phyloP scores from a whole-genome alignment of 1,140 invertebrate species.

The Hormaphis cornu region DNA sequence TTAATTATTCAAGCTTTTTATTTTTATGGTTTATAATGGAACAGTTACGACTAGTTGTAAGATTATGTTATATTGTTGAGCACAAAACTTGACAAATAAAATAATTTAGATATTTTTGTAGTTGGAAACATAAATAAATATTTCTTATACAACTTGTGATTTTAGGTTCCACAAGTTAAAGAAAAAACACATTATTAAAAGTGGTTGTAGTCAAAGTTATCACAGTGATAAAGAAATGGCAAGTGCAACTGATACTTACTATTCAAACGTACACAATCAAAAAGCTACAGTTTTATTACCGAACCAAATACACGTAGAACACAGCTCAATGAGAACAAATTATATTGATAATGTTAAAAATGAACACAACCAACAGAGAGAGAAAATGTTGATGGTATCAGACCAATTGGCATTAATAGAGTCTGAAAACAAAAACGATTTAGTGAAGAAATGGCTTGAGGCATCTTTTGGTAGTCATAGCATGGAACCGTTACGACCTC shows the following conservation, averaged over 20 bases:
- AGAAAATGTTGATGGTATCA: background rate
- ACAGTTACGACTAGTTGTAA: too few relatives aligned
- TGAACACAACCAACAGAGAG: background rate
- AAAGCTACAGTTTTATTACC: slow-evolving; percentile 41
- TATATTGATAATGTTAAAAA: slow-evolving; percentile 53
- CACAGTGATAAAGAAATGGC: too few relatives aligned
- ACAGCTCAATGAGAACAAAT: slow-evolving; percentile 49
- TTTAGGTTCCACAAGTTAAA: slow-evolving; percentile 53
- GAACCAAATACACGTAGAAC: slow-evolving; percentile 45
- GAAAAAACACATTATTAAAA: slow-evolving; percentile 43
- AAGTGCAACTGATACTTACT: background rate
- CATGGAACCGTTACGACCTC: background rate
- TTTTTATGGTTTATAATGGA: too few relatives aligned
- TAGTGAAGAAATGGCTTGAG: slow-evolving; percentile 64
- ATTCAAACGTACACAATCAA: background rate
- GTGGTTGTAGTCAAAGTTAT: too few relatives aligned
- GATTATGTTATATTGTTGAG: too few relatives aligned
- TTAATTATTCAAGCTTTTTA: too few relatives aligned
- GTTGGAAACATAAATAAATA: too few relatives aligned
- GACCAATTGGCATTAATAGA: background rate
- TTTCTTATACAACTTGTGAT: too few relatives aligned
- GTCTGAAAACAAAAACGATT: slow-evolving; percentile 34
- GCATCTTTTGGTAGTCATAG: slow-evolving; percentile 59
- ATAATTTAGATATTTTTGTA: too few relatives aligned
- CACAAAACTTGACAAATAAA: too few relatives aligned